Evolutionary conservation across 2,113 vertebrate genomes (phyloP).

Genomic region (Apus apus): DNA sequence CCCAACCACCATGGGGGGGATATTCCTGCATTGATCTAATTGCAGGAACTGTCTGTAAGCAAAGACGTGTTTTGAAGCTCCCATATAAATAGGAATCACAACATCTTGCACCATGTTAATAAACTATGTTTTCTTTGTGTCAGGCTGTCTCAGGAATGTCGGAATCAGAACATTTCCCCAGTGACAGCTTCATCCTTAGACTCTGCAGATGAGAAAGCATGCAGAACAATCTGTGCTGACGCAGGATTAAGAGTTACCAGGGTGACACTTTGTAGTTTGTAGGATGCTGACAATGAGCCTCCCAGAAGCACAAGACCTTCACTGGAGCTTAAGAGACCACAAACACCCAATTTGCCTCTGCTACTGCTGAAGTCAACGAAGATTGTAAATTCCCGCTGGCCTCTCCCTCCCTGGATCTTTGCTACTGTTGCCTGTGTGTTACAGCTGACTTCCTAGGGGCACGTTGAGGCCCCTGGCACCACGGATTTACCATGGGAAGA

Average conservation of each 20-base stretch:
- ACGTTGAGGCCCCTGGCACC: not conserved
- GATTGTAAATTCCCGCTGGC: not conserved
- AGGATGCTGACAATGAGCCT: constrained; percentile 14
- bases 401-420: not conserved
- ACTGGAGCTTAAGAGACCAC: not conserved
- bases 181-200: constrained; percentile 49
- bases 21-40: not conserved
- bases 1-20: not conserved
- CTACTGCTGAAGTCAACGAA: not conserved
- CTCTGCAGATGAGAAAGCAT: not conserved
- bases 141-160: not conserved
- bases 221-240: not conserved
- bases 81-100: not conserved
- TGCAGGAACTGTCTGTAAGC: not conserved
- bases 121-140: not conserved
- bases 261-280: constrained; percentile 31
- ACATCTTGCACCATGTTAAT: not conserved
- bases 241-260: constrained; percentile 52
- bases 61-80: not conserved
- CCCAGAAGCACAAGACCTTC: not conserved
- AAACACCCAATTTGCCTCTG: not conserved
- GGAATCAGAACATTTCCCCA: constrained; percentile 8
- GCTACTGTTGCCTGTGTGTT: not conserved
- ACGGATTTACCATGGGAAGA: not conserved
- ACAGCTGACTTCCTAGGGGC: not conserved